Evolutionary conservation across 2,797 vertebrate genomes (phyloP).

Genomic region (Coreius guichenoti): DNA sequence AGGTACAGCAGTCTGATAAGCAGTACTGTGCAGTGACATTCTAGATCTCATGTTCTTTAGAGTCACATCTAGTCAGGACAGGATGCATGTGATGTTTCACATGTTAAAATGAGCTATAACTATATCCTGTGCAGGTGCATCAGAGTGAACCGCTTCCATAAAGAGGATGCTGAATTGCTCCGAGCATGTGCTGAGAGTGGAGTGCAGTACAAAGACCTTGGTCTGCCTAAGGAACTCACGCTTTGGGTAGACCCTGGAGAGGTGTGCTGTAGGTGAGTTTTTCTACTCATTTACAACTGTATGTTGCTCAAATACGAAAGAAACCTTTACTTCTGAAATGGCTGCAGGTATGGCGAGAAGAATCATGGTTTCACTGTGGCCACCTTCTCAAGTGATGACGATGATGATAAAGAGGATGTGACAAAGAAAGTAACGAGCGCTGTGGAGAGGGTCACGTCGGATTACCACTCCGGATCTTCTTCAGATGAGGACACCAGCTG

Average conservation of each 20-base stretch:
- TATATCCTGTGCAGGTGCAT: constrained; percentile 72
- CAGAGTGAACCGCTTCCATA: constrained; percentile 73
- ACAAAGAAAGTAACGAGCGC: constrained; percentile 75
- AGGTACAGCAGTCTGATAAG: constrained; percentile 72
- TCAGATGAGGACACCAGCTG: constrained; percentile 76
- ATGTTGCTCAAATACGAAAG: not conserved
- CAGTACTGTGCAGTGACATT: not conserved
- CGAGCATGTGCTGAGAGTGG: constrained; percentile 76
- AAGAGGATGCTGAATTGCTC: constrained; percentile 75
- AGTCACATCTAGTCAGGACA: not conserved
- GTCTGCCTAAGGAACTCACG: constrained; percentile 75
- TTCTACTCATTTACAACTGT: not conserved
- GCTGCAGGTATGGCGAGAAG: constrained; percentile 75
- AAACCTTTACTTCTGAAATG: not conserved
- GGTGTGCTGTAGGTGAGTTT: constrained; percentile 79
- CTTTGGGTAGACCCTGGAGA: constrained; percentile 81
- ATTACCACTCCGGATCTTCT: constrained; percentile 83
- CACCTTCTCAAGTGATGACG: constrained; percentile 69
- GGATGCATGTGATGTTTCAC: not conserved
- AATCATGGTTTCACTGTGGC: constrained; percentile 79
- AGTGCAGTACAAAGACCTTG: constrained; percentile 72
- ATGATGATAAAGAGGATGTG: constrained; percentile 70
- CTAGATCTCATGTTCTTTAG: not conserved
- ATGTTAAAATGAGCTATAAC: not conserved
- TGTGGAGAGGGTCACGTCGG: constrained; percentile 80